phyloP scores from a whole-genome alignment of 2,888 invertebrate genomes.

The Coleophora flavipennella region DNA sequence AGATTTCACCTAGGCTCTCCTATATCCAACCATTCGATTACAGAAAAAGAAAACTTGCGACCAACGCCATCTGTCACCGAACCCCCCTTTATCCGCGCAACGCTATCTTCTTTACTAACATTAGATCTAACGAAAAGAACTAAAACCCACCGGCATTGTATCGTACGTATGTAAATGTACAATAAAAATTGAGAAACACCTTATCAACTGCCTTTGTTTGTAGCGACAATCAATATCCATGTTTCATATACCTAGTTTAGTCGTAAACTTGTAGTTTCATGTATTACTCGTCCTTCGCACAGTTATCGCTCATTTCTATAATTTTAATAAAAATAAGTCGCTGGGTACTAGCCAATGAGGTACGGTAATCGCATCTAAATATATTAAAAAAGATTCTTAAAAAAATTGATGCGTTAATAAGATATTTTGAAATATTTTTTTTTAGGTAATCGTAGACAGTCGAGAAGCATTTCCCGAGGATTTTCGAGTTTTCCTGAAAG shows the following conservation, averaged over 20 bases:
- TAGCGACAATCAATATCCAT: constrained; percentile 14
- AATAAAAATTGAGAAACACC: constrained; percentile 12
- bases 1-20: constrained; percentile 35
- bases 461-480: constrained; percentile 20
- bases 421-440: no score
- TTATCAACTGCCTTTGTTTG: constrained; percentile 17
- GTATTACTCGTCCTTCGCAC: constrained; percentile 22
- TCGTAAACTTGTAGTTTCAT: constrained; percentile 20
- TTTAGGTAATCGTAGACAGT: no score
- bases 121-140: neutral
- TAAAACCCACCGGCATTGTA: constrained; percentile 2
- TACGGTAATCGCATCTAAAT: no score
- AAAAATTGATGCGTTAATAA: no score
- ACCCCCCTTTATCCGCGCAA: constrained; percentile 4
- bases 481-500: constrained; percentile 30
- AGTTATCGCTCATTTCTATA: constrained; percentile 17
- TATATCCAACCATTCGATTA: neutral
- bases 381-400: no score
- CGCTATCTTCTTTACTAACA: no score
- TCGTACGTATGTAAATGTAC: constrained; percentile 7
- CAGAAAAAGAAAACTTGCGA: neutral
- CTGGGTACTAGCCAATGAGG: no score
- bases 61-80: no score
- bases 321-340: constrained; percentile 3
- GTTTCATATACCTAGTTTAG: constrained; percentile 2